Conservation (phyloP, 2,888 invertebrate genomes). For the Cephus pulcher region DNA sequence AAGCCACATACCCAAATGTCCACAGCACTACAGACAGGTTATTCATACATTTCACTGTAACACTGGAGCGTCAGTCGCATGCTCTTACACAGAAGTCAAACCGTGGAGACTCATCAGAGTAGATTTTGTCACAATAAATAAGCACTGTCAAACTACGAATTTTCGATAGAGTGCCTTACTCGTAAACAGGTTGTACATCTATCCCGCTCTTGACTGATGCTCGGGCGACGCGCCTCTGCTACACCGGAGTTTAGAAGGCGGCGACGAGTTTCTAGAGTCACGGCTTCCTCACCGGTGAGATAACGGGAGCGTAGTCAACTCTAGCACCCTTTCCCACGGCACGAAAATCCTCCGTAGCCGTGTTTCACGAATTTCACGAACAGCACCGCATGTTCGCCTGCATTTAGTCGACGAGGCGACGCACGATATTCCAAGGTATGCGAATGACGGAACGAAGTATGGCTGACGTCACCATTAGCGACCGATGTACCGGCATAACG, state of each 20-base stretch:
- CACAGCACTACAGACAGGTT: not conserved
- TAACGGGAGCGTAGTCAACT: not conserved
- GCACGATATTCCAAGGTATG: slow-evolving; percentile 12
- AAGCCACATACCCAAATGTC: not conserved
- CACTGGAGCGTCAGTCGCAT: not conserved
- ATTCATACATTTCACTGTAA: not conserved
- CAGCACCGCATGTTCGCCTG: not conserved
- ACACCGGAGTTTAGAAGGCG: slow-evolving; percentile 4
- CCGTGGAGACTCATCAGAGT: not conserved
- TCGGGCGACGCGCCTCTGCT: slow-evolving; percentile 6
- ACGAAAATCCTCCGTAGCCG: slow-evolving; percentile 1
- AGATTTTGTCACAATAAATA: not conserved
- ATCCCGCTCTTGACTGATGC: not conserved
- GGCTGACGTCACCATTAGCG: slow-evolving; percentile 40
- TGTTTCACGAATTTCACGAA: slow-evolving; percentile 1
- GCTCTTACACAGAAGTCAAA: not conserved
- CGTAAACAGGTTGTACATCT: slow-evolving; percentile 4
- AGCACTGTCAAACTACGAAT: not conserved
- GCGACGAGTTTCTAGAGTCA: slow-evolving; percentile 2
- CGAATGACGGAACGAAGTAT: slow-evolving; percentile 36
- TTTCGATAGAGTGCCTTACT: not conserved
- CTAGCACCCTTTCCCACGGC: slow-evolving; percentile 7
- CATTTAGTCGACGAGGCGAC: not conserved
- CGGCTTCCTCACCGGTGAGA: not conserved
- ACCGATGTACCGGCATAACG: slow-evolving; percentile 40